Conservation (phyloP, 1,140 invertebrate genomes). For the Nomia melanderi region DNA sequence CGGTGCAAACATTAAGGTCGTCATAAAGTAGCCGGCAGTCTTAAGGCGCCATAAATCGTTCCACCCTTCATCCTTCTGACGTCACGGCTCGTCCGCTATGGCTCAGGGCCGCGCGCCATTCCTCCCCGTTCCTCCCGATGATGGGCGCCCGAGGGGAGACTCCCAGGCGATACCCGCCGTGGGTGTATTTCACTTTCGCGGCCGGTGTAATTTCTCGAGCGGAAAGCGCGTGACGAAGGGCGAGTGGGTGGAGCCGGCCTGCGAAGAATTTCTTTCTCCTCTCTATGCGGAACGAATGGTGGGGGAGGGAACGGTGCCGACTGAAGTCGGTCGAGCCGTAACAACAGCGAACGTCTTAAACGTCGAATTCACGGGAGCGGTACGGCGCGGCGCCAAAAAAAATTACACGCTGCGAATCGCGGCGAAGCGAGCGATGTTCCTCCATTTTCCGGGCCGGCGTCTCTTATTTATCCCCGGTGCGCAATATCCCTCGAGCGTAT, state of each 20-base stretch:
- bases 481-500: not conserved
- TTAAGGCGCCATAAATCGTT: constrained; percentile 64
- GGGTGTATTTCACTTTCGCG: constrained; percentile 59
- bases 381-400: not conserved
- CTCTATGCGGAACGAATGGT: no score
- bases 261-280: constrained; percentile 39
- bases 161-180: constrained; percentile 28
- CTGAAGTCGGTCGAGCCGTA: not conserved
- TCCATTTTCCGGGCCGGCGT: not conserved
- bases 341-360: not conserved
- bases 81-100: not conserved
- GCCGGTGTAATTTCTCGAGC: constrained; percentile 31
- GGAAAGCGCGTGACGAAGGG: constrained; percentile 24
- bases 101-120: not conserved
- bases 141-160: constrained; percentile 15
- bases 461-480: constrained; percentile 3
- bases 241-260: no score
- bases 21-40: constrained; percentile 64
- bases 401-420: constrained; percentile 1
- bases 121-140: not conserved
- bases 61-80: constrained; percentile 27
- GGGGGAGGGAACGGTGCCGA: constrained; percentile 6
- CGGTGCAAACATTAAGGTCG: constrained; percentile 68
- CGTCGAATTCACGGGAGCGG: not conserved
- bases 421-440: not conserved